Base-by-base conservation (phyloP, 2,797 vertebrate species). In the Syngnathus acus region DNA sequence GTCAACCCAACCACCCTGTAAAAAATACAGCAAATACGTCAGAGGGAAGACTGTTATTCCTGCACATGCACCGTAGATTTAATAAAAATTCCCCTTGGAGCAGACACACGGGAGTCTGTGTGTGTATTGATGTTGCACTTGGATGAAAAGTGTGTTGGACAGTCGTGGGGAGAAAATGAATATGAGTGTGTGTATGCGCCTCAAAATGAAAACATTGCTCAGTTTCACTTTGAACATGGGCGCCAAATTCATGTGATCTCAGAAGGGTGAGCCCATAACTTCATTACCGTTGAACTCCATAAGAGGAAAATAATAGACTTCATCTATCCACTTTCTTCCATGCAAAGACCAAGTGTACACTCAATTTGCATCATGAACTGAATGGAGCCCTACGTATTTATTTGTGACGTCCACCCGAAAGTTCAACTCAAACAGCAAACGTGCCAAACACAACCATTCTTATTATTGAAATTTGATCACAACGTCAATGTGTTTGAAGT, bases 141-240 rank as follows among this genome's bases (percentile, higher is more conserved):
- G 57, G 65, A 51, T 61, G 71, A 67, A 61, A 57, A 38, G 39
- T 17, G 60, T 76, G 39, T 84, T 75, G 81, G 78, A 80, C 78
- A 65, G 71, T 19, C 40, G 66, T 66, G 7, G 47, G 5, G 16
- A 66, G 71, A 69, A 73, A 66, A 71, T 65, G 19, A 65, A 67
- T 73, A 74, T 75, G 73, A 66, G 54, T 14, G 42, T 60, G 58
- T 32, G 54, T 23, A 47, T 57, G 0, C 65, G 53, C 65, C 65
- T 76, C 68, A 32, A 16, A 50, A 58, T 58, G 26, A 58, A 58
- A 58, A 58, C 55, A 38, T 3, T 3, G 21, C 21, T 45, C 53
- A 38, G 45, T 47, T 65, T 50, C 57, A 40, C 40, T 37, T 8
- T 64, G 1, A 67, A 43, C 70, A 43, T 26, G 13, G 32, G 59